Conservation (phyloP, 1,140 invertebrate species). For the Sycobia sp. region DNA sequence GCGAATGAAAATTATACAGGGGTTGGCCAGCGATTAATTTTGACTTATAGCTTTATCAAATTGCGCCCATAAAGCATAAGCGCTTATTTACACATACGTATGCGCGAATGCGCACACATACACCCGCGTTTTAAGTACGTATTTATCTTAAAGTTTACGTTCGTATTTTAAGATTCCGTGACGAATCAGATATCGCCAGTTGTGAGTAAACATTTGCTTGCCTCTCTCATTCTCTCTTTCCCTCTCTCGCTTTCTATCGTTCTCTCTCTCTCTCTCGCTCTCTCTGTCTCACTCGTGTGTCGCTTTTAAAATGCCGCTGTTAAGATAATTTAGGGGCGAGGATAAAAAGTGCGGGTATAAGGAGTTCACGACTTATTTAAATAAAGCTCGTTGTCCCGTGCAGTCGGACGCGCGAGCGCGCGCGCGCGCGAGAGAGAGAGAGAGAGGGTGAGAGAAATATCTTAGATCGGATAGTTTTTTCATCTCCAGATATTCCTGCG, state of each 20-base stretch:
- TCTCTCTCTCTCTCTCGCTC: too few relatives aligned
- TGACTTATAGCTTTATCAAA: conserved; percentile 13
- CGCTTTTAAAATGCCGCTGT: conserved; percentile 14
- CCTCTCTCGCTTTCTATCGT: too few relatives aligned
- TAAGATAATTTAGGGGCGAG: conserved; percentile 11
- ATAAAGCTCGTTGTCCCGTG: too few relatives aligned
- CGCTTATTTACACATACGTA: background rate
- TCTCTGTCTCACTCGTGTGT: too few relatives aligned
- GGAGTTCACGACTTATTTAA: conserved; percentile 7
- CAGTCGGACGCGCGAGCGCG: too few relatives aligned
- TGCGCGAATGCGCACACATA: too few relatives aligned
- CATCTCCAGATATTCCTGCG: too few relatives aligned
- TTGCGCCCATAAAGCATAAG: background rate
- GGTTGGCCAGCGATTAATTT: conserved; percentile 2
- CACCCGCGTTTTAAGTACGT: background rate
- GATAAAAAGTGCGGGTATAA: conserved; percentile 6
- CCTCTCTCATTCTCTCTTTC: too few relatives aligned
- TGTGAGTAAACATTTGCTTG: conserved; percentile 23
- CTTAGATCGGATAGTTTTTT: too few relatives aligned
- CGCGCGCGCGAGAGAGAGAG: too few relatives aligned
- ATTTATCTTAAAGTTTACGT: conserved; percentile 8
- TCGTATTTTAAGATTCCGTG: conserved; percentile 6
- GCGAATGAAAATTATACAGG: conserved; percentile 1
- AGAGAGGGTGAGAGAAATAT: too few relatives aligned
- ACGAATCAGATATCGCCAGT: conserved; percentile 15